Percentiles rank a stretch among this genome's conserved stretches.
Evolutionary conservation across 2,797 vertebrate genomes (phyloP).

Genomic region (Melanotaenia nigrans): DNA sequence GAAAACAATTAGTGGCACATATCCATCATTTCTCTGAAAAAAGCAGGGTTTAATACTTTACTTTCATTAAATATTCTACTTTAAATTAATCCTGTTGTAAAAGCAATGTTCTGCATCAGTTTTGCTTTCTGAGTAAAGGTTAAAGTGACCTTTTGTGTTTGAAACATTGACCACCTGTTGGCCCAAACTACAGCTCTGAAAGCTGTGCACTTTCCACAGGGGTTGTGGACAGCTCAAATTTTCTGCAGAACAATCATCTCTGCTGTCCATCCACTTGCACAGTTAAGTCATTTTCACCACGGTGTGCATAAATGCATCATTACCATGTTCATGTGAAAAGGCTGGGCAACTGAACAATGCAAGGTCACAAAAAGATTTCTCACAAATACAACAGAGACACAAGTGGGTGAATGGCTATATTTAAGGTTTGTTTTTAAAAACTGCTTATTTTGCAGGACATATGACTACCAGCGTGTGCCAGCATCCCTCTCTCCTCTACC

Average conservation of each 20-base stretch:
- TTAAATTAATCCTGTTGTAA: not conserved
- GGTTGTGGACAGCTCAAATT: not conserved
- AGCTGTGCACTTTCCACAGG: not conserved
- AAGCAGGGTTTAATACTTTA: not conserved
- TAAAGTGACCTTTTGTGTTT: not conserved
- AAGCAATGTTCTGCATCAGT: not conserved
- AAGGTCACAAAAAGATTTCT: not conserved
- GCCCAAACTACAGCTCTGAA: conserved; percentile 6
- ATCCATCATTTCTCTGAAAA: not conserved
- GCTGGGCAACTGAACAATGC: not conserved
- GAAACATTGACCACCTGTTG: conserved; percentile 6
- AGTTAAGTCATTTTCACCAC: conserved; percentile 9
- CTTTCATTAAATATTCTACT: not conserved
- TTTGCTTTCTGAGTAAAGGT: conserved; percentile 3
- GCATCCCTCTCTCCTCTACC: conserved; percentile 76
- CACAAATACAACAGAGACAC: conserved; percentile 8
- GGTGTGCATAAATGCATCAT: conserved; percentile 6
- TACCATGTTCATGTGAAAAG: conserved; percentile 6
- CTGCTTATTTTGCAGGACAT: conserved; percentile 68
- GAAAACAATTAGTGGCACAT: not conserved
- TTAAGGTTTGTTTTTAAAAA: conserved; percentile 25
- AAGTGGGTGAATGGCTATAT: not conserved
- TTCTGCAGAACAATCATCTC: conserved; percentile 10
- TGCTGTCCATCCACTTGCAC: not conserved
- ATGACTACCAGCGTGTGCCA: conserved; percentile 85